Percentiles rank a stretch among this genome's conserved stretches.
Conservation (phyloP, 2,888 invertebrate species). For the Lepidocyrtinus sp. region DNA sequence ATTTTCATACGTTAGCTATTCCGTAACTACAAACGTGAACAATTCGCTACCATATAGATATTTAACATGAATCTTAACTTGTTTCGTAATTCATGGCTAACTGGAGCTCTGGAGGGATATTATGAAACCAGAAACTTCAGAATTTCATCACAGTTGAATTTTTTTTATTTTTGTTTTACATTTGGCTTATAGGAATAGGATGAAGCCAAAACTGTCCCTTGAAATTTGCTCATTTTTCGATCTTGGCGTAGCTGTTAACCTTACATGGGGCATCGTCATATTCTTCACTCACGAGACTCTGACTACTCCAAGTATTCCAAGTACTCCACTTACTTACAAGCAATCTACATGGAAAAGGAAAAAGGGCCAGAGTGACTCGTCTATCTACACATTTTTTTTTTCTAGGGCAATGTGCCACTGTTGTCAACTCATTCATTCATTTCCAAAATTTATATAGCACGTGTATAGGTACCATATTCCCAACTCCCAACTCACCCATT, state of each 20-base stretch:
- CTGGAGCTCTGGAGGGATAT: neutral
- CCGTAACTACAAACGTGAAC: no score
- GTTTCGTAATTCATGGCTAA: neutral
- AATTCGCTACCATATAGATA: no score
- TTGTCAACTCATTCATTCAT: conserved; percentile 31
- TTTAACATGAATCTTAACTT: no score
- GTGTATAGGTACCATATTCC: conserved; percentile 31
- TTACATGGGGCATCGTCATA: no score
- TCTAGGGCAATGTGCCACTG: conserved; percentile 53
- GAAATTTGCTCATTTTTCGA: neutral
- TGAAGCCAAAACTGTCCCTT: no score
- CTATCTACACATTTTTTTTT: neutral
- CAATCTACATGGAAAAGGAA: conserved; percentile 50
- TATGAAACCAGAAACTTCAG: neutral
- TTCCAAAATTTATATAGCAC: conserved; percentile 41
- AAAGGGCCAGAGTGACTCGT: conserved; percentile 33
- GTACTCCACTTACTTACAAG: no score
- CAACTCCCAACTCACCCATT: neutral
- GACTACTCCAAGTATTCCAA: no score
- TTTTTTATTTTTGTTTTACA: neutral
- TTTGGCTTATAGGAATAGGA: neutral
- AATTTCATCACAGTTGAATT: neutral
- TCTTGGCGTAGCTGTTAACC: neutral
- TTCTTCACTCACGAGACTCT: no score
- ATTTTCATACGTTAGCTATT: no score